A percentile compares a stretch with the other conserved stretches of the same genome.
Evolutionary conservation across 2,888 invertebrate genomes (phyloP).

Genomic region (Netelia melanura): DNA sequence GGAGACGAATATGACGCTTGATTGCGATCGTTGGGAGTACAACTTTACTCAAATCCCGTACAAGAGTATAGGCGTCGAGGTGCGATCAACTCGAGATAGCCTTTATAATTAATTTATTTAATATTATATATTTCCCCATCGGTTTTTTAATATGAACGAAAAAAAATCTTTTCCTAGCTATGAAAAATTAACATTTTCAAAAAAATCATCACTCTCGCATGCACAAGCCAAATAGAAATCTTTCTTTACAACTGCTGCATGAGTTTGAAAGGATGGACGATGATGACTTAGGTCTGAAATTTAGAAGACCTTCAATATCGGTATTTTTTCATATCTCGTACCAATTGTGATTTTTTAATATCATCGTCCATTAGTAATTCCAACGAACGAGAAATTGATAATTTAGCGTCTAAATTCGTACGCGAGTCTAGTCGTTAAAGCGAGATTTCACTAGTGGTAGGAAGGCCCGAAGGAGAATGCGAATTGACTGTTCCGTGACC

Average conservation of each 20-base stretch:
- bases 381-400: too few relatives aligned
- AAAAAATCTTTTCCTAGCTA: not conserved
- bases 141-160: not conserved
- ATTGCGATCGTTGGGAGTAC: constrained; percentile 86
- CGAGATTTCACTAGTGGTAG: not conserved
- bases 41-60: constrained; percentile 86
- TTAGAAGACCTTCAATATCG: too few relatives aligned
- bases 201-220: too few relatives aligned
- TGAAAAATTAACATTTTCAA: too few relatives aligned
- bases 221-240: too few relatives aligned
- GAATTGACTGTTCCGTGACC: constrained; percentile 69
- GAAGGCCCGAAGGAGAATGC: constrained; percentile 58
- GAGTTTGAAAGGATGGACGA: too few relatives aligned
- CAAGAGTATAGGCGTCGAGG: constrained; percentile 86
- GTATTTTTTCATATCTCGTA: too few relatives aligned
- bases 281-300: too few relatives aligned
- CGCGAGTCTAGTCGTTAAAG: not conserved
- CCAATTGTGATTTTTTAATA: too few relatives aligned
- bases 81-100: constrained; percentile 74
- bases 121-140: not conserved
- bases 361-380: too few relatives aligned
- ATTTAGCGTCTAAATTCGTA: too few relatives aligned
- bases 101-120: not conserved
- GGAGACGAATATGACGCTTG: constrained; percentile 76
- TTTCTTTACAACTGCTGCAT: too few relatives aligned